Evolutionary conservation across 92 coral and sea anemone genomes (phyloP).

Genomic region (Anthopleura xanthogrammica): DNA sequence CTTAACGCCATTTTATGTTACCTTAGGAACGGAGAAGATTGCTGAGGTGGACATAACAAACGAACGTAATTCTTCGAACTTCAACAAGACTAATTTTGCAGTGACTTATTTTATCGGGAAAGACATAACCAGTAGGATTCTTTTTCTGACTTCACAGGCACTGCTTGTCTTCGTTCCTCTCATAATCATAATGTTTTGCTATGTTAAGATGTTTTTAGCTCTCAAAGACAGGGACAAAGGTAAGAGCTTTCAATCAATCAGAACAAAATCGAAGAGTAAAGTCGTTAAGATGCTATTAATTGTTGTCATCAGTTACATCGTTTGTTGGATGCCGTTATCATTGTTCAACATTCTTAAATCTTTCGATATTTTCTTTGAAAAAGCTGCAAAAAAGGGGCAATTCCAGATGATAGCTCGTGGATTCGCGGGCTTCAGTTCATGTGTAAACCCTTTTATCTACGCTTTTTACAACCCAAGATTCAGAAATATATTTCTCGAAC

Average conservation of each 20-base stretch:
- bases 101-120: too few species aligned
- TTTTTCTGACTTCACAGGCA: too few species aligned
- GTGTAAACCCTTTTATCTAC: conserved; percentile 8
- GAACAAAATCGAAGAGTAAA: not conserved
- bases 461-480: conserved; percentile 20
- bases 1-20: not conserved
- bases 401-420: not conserved
- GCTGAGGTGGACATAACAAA: not conserved
- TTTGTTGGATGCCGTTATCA: not conserved
- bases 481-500: not conserved
- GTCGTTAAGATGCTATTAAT: not conserved
- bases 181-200: not conserved
- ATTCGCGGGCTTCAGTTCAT: not conserved
- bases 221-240: not conserved
- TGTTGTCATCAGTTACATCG: not conserved
- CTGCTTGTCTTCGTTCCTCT: not conserved
- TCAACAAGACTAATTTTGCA: too few species aligned
- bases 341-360: not conserved
- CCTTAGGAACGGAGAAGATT: not conserved
- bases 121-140: too few species aligned
- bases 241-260: not conserved
- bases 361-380: not conserved
- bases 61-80: too few species aligned
- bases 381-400: too few species aligned
- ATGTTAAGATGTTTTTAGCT: not conserved